These are phyloP conservation scores for Zelostemma sp. DNA, from an alignment of 1,140 invertebrate genomes.

Conservation along the genomic window DNA sequence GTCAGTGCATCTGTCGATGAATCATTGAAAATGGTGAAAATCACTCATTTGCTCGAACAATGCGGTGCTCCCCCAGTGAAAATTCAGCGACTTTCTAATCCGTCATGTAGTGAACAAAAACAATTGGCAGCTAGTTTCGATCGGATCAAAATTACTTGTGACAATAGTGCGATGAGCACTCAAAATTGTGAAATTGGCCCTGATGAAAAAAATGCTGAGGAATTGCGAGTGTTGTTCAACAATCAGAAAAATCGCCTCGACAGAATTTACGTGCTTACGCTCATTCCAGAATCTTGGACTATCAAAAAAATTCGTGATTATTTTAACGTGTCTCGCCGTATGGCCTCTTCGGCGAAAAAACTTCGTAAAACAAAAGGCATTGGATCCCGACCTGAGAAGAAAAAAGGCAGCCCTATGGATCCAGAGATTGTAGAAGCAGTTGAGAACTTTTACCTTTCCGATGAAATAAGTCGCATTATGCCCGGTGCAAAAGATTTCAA, in stretches of 20 bases:
- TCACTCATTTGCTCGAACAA: too few relatives aligned
- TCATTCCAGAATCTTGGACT: neutral
- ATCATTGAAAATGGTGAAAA: too few relatives aligned
- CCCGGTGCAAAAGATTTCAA: slow-evolving; percentile 4
- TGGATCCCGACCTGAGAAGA: neutral
- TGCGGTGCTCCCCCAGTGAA: too few relatives aligned
- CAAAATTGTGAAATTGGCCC: too few relatives aligned
- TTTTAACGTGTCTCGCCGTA: neutral
- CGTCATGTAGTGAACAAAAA: too few relatives aligned
- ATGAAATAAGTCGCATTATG: neutral
- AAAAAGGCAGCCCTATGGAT: neutral
- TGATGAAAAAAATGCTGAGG: too few relatives aligned
- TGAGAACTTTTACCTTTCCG: slow-evolving; percentile 4
- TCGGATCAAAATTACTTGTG: too few relatives aligned
- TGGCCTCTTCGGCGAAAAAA: neutral
- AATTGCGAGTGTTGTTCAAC: neutral
- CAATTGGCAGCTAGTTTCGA: too few relatives aligned
- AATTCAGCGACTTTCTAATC: too few relatives aligned
- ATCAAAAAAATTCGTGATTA: neutral
- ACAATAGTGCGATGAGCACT: too few relatives aligned
- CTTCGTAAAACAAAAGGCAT: neutral
- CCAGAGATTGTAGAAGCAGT: neutral
- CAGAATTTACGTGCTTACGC: slow-evolving; percentile 3
- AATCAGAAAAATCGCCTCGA: neutral
- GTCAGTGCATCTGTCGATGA: too few relatives aligned